phyloP scores from a whole-genome alignment of 1,140 invertebrate genomes.

The fruit fly (Drosophila melanogaster) region DNA sequence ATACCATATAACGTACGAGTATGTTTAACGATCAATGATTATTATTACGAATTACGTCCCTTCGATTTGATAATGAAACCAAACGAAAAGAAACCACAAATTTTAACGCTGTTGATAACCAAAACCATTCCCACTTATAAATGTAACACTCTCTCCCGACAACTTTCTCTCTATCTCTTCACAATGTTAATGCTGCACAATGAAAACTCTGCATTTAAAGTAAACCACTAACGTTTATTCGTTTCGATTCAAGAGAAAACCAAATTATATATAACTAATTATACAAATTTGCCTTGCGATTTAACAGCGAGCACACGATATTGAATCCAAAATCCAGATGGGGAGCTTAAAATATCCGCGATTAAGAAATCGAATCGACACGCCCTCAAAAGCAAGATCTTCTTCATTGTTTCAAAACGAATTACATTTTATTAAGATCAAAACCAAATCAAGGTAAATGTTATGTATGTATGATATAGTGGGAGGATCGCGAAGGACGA shows the following conservation, averaged over 20 bases:
- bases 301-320: constrained; percentile 45
- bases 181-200: constrained; percentile 84
- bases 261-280: constrained; percentile 44
- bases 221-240: constrained; percentile 65
- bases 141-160: constrained; percentile 58
- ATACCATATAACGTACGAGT: constrained; percentile 38
- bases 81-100: constrained; percentile 48
- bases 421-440: constrained; percentile 46
- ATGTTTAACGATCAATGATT: constrained; percentile 59
- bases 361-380: constrained; percentile 25
- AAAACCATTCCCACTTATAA: constrained; percentile 68
- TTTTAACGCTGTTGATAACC: constrained; percentile 68
- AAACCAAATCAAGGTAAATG: constrained; percentile 47
- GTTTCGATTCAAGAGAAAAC: constrained; percentile 60
- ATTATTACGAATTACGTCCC: constrained; percentile 72
- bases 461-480: constrained; percentile 75
- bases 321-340: constrained; percentile 17
- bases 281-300: constrained; percentile 56
- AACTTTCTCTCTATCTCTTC: constrained; percentile 68
- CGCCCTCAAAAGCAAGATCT: constrained; percentile 32
- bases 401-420: constrained; percentile 40
- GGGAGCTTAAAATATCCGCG: constrained; percentile 26
- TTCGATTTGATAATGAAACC: constrained; percentile 65
- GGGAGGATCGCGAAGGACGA: constrained; percentile 45
- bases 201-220: constrained; percentile 82